A percentile compares a stretch with the other conserved stretches of the same genome.
These are phyloP conservation scores for Monodelphis domestica DNA, from an alignment of 2,797 vertebrate species.

Conservation along the genomic window DNA sequence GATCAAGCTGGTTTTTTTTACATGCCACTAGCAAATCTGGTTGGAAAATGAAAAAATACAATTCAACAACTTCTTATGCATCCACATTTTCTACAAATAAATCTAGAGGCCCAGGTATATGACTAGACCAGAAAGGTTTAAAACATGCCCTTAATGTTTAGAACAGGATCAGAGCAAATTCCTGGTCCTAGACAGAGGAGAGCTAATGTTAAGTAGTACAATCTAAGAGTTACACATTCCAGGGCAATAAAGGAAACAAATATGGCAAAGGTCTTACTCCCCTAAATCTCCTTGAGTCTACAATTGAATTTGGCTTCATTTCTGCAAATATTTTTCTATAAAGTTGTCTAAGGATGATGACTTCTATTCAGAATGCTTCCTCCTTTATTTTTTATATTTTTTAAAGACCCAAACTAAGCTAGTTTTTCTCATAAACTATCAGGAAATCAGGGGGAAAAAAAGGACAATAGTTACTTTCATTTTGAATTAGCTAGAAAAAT, in stretches of 20 bases:
- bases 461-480: not conserved
- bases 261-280: not conserved
- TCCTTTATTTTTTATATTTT: not conserved
- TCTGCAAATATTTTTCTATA: not conserved
- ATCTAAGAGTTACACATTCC: not conserved
- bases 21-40: not conserved
- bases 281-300: not conserved
- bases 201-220: not conserved
- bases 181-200: constrained; percentile 1
- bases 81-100: not conserved
- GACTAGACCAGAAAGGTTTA: not conserved
- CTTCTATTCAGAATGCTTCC: not conserved
- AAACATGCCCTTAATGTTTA: not conserved
- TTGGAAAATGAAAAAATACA: not conserved
- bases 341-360: not conserved
- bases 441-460: not conserved
- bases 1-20: not conserved
- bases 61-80: too few relatives aligned
- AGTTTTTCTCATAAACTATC: not conserved
- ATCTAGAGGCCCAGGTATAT: not conserved
- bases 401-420: not conserved
- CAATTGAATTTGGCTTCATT: not conserved
- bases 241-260: not conserved
- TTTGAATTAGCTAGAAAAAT: not conserved
- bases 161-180: not conserved